These are phyloP conservation scores for Diarsia rubi DNA, from an alignment of 2,888 invertebrate species.

Conservation along the genomic window DNA sequence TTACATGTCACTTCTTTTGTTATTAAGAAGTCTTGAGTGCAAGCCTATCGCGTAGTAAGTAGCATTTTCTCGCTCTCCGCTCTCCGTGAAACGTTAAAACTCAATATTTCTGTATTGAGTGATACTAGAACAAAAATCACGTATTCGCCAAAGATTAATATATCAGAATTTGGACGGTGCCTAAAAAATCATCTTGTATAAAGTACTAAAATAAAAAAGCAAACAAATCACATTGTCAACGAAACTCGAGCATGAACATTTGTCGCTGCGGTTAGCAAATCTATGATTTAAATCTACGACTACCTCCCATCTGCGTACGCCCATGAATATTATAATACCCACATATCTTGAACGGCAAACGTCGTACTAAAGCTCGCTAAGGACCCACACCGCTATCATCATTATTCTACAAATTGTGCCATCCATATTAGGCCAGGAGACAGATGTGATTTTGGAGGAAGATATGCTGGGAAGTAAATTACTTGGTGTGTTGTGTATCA, in stretches of 20 bases:
- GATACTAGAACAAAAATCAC: no score
- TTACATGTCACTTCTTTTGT: no score
- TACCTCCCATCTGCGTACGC: conserved; percentile 53
- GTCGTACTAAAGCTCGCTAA: conserved; percentile 66
- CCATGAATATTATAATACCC: conserved; percentile 70
- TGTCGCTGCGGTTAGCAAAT: not conserved
- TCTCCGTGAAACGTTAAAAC: no score
- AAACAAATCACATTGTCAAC: not conserved
- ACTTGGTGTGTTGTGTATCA: conserved; percentile 6
- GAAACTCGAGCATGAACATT: not conserved
- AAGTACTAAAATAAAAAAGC: no score
- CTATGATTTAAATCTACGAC: conserved; percentile 13
- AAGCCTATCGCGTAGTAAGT: no score
- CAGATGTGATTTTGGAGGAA: conserved; percentile 33
- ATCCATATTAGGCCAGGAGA: conserved; percentile 65
- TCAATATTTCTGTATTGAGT: no score
- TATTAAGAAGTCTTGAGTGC: no score
- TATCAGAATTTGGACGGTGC: no score
- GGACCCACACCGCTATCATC: conserved; percentile 72
- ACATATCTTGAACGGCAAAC: conserved; percentile 68
- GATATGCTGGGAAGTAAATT: conserved; percentile 44
- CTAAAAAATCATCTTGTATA: no score
- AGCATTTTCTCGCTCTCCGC: no score
- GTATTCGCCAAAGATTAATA: no score
- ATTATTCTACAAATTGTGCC: conserved; percentile 74